Evolutionary conservation across 2,113 vertebrate genomes (phyloP).

Genomic region (Dunckerocampus dactyliophorus): DNA sequence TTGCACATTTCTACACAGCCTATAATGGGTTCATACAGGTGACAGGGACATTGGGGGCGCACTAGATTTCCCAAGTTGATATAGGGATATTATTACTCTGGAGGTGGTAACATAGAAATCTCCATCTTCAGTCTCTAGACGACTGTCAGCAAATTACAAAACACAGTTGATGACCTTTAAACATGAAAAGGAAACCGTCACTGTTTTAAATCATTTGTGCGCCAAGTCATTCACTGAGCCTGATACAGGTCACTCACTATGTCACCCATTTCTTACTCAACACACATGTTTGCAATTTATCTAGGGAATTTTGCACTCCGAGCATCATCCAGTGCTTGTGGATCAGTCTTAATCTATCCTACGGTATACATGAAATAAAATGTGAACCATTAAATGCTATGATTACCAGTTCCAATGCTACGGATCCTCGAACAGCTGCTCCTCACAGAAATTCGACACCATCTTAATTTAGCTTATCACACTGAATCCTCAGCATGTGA

Average conservation of each 20-base stretch:
- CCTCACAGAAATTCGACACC: slow-evolving; percentile 59
- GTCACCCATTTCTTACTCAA: slow-evolving; percentile 38
- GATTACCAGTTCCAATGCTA: slow-evolving; percentile 60
- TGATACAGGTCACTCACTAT: slow-evolving; percentile 43
- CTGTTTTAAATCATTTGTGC: slow-evolving; percentile 47
- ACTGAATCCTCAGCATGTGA: slow-evolving; percentile 54
- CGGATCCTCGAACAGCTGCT: slow-evolving; percentile 40
- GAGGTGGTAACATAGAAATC: slow-evolving; percentile 70
- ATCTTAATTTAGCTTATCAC: slow-evolving; percentile 66
- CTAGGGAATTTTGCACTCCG: slow-evolving; percentile 15
- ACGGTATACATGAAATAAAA: slow-evolving; percentile 46
- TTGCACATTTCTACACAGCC: slow-evolving; percentile 70
- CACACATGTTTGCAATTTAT: neutral
- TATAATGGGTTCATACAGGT: slow-evolving; percentile 70
- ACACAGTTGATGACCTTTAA: slow-evolving; percentile 72
- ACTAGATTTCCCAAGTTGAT: slow-evolving; percentile 77
- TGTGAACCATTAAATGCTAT: slow-evolving; percentile 50
- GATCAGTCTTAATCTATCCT: slow-evolving; percentile 34
- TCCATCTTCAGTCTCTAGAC: slow-evolving; percentile 71
- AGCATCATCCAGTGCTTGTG: slow-evolving; percentile 38
- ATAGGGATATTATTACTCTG: slow-evolving; percentile 76
- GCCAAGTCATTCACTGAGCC: slow-evolving; percentile 44
- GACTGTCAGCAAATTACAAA: slow-evolving; percentile 74
- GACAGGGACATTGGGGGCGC: slow-evolving; percentile 65
- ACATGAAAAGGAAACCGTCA: slow-evolving; percentile 51